Percentiles rank a stretch among this genome's conserved stretches.
phyloP scores from a whole-genome alignment of 2,888 invertebrate genomes.

The Druceiella hillmani region DNA sequence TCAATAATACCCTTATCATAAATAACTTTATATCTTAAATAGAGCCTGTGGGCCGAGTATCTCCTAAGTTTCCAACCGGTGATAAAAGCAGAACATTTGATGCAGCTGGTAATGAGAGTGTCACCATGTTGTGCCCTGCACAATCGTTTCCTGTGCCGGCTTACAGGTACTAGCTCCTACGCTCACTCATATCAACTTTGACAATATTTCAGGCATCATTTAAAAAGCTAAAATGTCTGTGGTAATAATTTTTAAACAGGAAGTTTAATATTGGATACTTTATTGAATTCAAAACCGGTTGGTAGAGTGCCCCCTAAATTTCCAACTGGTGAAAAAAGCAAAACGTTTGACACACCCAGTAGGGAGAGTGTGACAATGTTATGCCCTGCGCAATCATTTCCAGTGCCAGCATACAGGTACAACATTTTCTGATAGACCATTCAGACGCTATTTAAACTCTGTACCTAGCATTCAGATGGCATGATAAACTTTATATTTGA shows the following conservation, averaged over 20 bases:
- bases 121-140: conserved; percentile 63
- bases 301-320: conserved; percentile 66
- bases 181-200: conserved; percentile 13
- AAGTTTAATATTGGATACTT: too few relatives aligned
- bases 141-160: conserved; percentile 69
- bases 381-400: conserved; percentile 73
- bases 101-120: conserved; percentile 41
- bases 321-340: too few relatives aligned
- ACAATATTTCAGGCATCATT: conserved; percentile 7
- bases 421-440: too few relatives aligned
- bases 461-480: too few relatives aligned
- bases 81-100: conserved; percentile 62
- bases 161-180: conserved; percentile 51
- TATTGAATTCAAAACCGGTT: conserved; percentile 53
- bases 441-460: too few relatives aligned
- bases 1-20: conserved; percentile 5
- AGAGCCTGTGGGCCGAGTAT: conserved; percentile 66
- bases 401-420: conserved; percentile 71
- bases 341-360: conserved; percentile 45
- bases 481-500: too few relatives aligned
- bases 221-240: too few relatives aligned
- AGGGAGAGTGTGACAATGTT: conserved; percentile 56
- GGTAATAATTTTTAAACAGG: too few relatives aligned
- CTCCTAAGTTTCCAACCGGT: conserved; percentile 60
- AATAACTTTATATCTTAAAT: conserved; percentile 27